Conservation (phyloP, 2,113 vertebrate genomes). For the Chaenogobius annularis region DNA sequence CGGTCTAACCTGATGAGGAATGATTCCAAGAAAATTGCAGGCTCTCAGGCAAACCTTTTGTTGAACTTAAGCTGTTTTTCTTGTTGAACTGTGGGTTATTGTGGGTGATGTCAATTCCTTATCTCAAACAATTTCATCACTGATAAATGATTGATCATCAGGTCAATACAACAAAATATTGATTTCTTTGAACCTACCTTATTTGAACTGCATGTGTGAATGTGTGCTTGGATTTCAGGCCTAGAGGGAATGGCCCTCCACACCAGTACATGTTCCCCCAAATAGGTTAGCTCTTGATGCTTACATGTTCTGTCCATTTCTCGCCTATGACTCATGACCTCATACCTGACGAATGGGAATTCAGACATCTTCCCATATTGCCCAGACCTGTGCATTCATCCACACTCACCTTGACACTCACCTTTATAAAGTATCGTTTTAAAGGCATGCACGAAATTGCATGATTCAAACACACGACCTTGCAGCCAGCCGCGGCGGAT, state of each 20-base stretch:
- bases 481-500: no score
- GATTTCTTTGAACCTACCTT: neutral
- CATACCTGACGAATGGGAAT: neutral
- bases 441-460: no score
- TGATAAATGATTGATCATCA: neutral
- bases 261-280: neutral
- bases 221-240: neutral
- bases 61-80: neutral
- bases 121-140: neutral
- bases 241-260: neutral
- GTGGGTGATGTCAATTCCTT: neutral
- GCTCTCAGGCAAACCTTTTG: neutral
- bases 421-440: no score
- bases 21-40: neutral
- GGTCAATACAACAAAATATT: neutral
- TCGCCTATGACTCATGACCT: neutral
- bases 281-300: no score
- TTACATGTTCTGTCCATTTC: neutral
- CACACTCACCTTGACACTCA: no score
- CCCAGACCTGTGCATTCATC: no score
- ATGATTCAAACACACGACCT: no score
- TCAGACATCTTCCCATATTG: neutral
- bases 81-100: neutral
- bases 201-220: neutral
- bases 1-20: neutral